Percentiles rank a stretch among this genome's conserved stretches.
These are phyloP conservation scores for Thalassoma bifasciatum DNA, from an alignment of 2,113 vertebrate genomes.

Conservation along the genomic window DNA sequence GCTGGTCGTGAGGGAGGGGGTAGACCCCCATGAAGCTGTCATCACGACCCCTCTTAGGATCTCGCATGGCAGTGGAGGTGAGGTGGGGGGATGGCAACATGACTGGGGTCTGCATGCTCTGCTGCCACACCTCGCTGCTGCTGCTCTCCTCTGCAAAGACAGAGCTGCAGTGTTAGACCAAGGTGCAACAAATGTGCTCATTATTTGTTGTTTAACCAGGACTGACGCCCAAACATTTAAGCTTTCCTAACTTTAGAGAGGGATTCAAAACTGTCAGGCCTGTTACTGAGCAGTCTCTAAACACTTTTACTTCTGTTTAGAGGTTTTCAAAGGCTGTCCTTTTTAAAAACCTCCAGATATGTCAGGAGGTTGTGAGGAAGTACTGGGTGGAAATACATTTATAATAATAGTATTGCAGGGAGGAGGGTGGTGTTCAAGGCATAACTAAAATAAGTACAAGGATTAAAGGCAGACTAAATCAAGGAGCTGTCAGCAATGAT, in stretches of 20 bases:
- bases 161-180: neutral
- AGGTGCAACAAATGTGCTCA: neutral
- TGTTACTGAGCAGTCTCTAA: too few relatives aligned
- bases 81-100: slow-evolving; percentile 97
- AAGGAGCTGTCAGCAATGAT: neutral
- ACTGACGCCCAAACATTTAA: neutral
- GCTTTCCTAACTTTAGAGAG: too few relatives aligned
- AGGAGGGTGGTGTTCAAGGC: too few relatives aligned
- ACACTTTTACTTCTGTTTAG: too few relatives aligned
- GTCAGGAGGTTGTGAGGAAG: too few relatives aligned
- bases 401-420: too few relatives aligned
- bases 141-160: slow-evolving; percentile 94
- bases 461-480: too few relatives aligned
- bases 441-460: too few relatives aligned
- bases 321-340: too few relatives aligned
- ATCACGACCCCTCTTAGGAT: slow-evolving; percentile 93
- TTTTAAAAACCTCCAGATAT: too few relatives aligned
- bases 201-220: neutral
- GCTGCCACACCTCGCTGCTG: slow-evolving; percentile 97
- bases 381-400: too few relatives aligned
- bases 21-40: slow-evolving; percentile 96
- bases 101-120: slow-evolving; percentile 93
- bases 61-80: slow-evolving; percentile 96
- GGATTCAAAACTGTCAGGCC: too few relatives aligned
- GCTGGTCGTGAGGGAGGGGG: slow-evolving; percentile 93